Base-by-base conservation (phyloP, 2,888 invertebrate species). In the Sepiola atlantica region DNA sequence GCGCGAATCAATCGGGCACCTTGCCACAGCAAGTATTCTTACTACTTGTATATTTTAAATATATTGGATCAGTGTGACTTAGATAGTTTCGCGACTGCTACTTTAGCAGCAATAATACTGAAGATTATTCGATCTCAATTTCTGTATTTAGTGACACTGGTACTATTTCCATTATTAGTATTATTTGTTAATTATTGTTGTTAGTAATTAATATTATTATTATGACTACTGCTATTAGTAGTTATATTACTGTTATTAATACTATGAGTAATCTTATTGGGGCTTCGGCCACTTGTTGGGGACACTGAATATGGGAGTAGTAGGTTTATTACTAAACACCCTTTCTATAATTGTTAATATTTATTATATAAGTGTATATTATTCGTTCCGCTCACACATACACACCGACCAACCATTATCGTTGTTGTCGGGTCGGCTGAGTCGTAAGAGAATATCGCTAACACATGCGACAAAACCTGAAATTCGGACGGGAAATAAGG, bases 401-500 rank as follows among this genome's bases (percentile, higher is more conserved):
- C 61, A 61, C 21, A 61, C 10, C 28, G 61, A n/a, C n/a, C n/a
- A n/a, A 77, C n/a, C 77, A 77, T 77, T n/a, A 77, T 77, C 45
- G 45, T 45, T 45, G 45, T 45, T 45, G 45, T 45, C 77, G 32
- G 77, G 77, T 77, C 77, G 77, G 77, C 77, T 77, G 77, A 32
- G n/a, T 77, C 16, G 77, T 77, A 77, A 77, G 77, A 77, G n/a
- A 77, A 77, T 45, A 45, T 77, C 77, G 77, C 77, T 32, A 77
- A 77, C 77, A 77, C 77, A 77, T 77, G 77, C 77, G 77, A 77
- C 77, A n/a, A 77, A 77, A 77, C 45, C 77, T 77, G 77, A n/a
- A 77, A 77, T n/a, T n/a, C 77, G 77, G 77, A 77, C 32, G 77
- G 77, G 32, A 77, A 45, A 45, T 45, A 45, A 32, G 77, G 77